Evolutionary conservation across 2,797 vertebrate genomes (phyloP), one percentile per base, ranked within the genome.

Genomic region (Typhlichthys subterraneus): DNA sequence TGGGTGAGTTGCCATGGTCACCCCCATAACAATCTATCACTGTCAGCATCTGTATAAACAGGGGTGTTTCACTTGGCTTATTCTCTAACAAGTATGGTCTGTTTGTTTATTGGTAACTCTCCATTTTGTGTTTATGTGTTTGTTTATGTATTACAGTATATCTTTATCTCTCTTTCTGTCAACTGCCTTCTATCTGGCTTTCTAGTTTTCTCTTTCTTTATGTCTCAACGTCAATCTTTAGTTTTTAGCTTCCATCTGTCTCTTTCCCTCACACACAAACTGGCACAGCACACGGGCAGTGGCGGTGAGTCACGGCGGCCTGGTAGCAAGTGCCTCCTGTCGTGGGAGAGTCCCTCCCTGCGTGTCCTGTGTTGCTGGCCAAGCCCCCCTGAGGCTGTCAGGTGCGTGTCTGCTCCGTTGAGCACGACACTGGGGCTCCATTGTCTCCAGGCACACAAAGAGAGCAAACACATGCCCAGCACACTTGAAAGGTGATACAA

Each of bases 291-390:
- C 83, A 89, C 83, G 81, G 85, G 71, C 81, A 85, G 65, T 2
- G 49, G 42, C 31, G 71, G 80, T 92, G 90, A 89, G 77, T 90
- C 88, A 88, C 70, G 69, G 54, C 54, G 59, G 81, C 55, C 80
- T 82, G 82, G 57, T 74, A 85, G 81, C 78, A 77, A 85, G 77
- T 77, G 71, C 61, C 82, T 85, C 65, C 63, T 77, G 73, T 65
- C 66, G 86, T 66, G 85, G 81, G 87, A 90, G 84, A 86, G 86
- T 87, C 85, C 87, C 86, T 79, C 23, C 23, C 76, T 71, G 71
- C 82, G 82, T 75, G 80, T 79, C 70, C 65, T 23, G 76, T 81
- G 85, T 83, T 72, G 76, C 63, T 4, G 76, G 74, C 78, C 80
- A 77, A 76, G 45, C 45, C 77, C 78, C 78, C 71, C 56, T 11